phyloP scores from a whole-genome alignment of 2,113 vertebrate species.

The Capricornis sumatraensis region DNA sequence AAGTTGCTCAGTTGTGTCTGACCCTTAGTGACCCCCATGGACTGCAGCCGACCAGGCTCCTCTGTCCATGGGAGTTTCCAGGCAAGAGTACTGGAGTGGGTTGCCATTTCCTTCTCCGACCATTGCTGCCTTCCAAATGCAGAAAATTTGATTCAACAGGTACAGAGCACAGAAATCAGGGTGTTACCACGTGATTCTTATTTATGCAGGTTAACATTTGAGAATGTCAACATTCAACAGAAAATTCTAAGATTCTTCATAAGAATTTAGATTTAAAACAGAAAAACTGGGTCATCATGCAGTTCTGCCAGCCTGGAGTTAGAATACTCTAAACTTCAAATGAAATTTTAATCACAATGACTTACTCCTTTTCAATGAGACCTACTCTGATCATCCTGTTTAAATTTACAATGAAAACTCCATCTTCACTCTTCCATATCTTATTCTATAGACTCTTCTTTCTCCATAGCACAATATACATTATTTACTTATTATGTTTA shows the following conservation, averaged over 20 bases:
- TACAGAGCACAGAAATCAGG: neutral
- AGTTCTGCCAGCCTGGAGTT: neutral
- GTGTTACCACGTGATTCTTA: neutral
- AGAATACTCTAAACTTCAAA: neutral
- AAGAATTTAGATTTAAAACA: neutral
- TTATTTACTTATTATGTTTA: neutral
- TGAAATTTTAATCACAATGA: neutral
- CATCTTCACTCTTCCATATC: neutral
- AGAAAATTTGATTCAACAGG: neutral
- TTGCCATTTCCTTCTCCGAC: neutral
- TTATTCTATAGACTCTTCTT: neutral
- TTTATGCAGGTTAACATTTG: neutral
- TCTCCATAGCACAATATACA: neutral
- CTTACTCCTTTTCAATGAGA: neutral
- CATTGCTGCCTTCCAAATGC: neutral
- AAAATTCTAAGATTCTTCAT: conserved; percentile 13
- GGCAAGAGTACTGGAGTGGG: too few relatives aligned
- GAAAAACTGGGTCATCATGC: neutral
- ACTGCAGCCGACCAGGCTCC: too few relatives aligned
- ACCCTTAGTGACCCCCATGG: too few relatives aligned
- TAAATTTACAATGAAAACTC: neutral
- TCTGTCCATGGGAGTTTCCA: too few relatives aligned
- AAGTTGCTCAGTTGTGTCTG: too few relatives aligned
- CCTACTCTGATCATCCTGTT: neutral
- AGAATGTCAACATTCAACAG: conserved; percentile 10